These are phyloP conservation scores for Zeuzera pyrina DNA, from an alignment of 2,888 invertebrate genomes.

Conservation along the genomic window DNA sequence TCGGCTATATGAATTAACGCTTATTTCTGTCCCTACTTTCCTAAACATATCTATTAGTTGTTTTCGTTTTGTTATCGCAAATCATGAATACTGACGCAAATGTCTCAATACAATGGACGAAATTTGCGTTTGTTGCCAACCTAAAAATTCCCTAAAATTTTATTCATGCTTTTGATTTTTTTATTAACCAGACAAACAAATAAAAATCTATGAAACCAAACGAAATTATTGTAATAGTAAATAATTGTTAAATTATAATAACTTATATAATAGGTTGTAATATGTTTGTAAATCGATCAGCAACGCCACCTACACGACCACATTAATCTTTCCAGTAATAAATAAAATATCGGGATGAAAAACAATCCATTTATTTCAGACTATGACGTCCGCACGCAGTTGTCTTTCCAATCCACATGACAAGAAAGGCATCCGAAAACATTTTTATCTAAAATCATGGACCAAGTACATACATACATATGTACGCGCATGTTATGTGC, in stretches of 20 bases:
- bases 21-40: conserved; percentile 13
- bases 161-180: too few relatives aligned
- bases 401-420: conserved; percentile 16
- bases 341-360: conserved; percentile 31
- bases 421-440: conserved; percentile 17
- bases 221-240: too few relatives aligned
- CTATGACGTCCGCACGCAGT: conserved; percentile 35
- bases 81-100: conserved; percentile 17
- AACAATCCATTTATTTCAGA: conserved; percentile 30
- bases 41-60: conserved; percentile 9
- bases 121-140: conserved; percentile 7
- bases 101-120: conserved; percentile 5
- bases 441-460: too few relatives aligned
- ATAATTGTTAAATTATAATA: too few relatives aligned
- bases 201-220: too few relatives aligned
- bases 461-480: too few relatives aligned
- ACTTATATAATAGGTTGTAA: too few relatives aligned
- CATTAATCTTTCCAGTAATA: conserved; percentile 2
- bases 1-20: conserved; percentile 11
- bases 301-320: too few relatives aligned
- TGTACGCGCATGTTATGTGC: too few relatives aligned
- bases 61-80: conserved; percentile 12
- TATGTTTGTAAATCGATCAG: too few relatives aligned
- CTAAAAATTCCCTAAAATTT: too few relatives aligned
- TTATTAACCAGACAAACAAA: too few relatives aligned